phyloP scores from a whole-genome alignment of 35 echinoderm and acorn worm species.

The Nesometra sesokonis region DNA sequence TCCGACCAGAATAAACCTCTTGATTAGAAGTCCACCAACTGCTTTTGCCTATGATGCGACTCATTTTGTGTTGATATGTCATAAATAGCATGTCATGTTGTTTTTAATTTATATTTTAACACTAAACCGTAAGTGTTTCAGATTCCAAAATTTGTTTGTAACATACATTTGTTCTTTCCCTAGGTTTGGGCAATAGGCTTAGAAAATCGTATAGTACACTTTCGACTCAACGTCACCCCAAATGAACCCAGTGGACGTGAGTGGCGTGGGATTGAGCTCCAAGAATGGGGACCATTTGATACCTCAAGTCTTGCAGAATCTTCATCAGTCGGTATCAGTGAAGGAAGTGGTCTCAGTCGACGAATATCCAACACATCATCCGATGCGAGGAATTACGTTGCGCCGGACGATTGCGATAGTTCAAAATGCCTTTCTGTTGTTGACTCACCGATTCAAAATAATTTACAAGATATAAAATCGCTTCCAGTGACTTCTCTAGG shows the following conservation, averaged over 20 bases:
- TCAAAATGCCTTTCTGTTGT: background rate
- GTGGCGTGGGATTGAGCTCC: slow-evolving; percentile 27
- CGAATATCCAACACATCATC: background rate
- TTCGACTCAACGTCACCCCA: slow-evolving; percentile 51
- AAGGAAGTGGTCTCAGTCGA: background rate
- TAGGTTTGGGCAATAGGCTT: slow-evolving; percentile 88
- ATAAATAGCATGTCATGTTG: no score
- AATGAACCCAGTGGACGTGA: slow-evolving; percentile 63
- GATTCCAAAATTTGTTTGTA: no score
- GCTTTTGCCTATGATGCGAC: no score
- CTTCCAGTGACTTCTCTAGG: background rate
- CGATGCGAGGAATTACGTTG: background rate
- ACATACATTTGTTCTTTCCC: slow-evolving; percentile 1
- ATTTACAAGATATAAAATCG: background rate
- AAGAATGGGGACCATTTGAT: background rate
- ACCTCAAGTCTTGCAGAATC: background rate
- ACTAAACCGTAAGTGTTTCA: no score
- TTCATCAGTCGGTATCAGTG: background rate
- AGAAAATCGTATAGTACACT: slow-evolving; percentile 47
- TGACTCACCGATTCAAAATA: background rate
- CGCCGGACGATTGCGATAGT: background rate
- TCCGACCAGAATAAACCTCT: no score
- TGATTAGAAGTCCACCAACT: no score
- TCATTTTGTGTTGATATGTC: no score
- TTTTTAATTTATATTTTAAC: no score